phyloP scores from a whole-genome alignment of 2,888 invertebrate genomes.

The Lingula anatina region DNA sequence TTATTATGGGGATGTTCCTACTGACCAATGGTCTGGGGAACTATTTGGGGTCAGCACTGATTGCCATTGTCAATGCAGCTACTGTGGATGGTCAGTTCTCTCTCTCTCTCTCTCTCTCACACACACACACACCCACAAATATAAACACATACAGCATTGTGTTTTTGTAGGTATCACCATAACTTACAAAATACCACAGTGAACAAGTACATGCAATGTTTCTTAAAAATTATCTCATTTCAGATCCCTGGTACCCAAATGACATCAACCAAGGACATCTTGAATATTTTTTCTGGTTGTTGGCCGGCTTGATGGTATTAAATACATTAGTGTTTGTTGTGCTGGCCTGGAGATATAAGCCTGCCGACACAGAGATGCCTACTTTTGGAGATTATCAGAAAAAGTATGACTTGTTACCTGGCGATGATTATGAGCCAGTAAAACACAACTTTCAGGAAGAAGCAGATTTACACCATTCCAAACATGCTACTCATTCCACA shows the following conservation, averaged over 20 bases:
- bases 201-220: no score
- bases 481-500: no score
- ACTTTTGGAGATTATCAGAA: neutral
- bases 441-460: no score
- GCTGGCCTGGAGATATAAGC: constrained; percentile 21
- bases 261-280: constrained; percentile 31
- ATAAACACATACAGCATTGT: neutral
- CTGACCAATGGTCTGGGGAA: constrained; percentile 37
- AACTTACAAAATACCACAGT: no score
- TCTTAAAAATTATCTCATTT: no score
- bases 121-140: neutral
- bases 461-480: no score
- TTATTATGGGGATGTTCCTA: constrained; percentile 39
- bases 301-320: constrained; percentile 23
- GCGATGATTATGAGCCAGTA: no score
- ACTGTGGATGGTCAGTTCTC: constrained; percentile 20
- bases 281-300: constrained; percentile 30
- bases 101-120: neutral
- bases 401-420: no score
- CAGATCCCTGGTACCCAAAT: constrained; percentile 33
- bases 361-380: constrained; percentile 4
- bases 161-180: neutral
- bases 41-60: constrained; percentile 29
- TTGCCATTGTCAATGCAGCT: constrained; percentile 26
- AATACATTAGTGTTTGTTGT: constrained; percentile 23